These are phyloP conservation scores for Eilema sororculum DNA, from an alignment of 2,888 invertebrate genomes.

Conservation along the genomic window DNA sequence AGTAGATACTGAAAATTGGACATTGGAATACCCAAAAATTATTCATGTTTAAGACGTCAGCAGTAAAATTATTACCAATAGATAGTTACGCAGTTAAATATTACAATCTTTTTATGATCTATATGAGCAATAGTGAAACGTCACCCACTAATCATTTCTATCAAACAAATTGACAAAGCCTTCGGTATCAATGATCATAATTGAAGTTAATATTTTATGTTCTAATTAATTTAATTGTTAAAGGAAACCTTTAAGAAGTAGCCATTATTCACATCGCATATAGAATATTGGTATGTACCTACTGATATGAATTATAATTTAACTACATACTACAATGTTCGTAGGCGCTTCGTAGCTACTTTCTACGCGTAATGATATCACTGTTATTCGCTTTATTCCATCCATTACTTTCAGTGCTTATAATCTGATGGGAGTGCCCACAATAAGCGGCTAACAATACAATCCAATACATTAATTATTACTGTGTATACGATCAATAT, in stretches of 20 bases:
- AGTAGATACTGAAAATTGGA: background rate
- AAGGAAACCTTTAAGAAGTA: slow-evolving; percentile 37
- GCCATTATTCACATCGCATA: background rate
- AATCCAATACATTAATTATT: slow-evolving; percentile 50
- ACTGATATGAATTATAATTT: background rate
- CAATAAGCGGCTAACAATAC: slow-evolving; percentile 36
- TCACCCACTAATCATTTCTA: slow-evolving; percentile 26
- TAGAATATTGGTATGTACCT: background rate
- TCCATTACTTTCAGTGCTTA: slow-evolving; percentile 20
- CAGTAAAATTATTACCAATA: background rate
- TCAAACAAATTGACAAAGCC: slow-evolving; percentile 49
- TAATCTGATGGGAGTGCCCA: slow-evolving; percentile 29
- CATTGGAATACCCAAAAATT: background rate
- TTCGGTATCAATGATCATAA: slow-evolving; percentile 51
- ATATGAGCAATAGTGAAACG: slow-evolving; percentile 28
- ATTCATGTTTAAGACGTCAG: background rate
- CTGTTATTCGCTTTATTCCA: slow-evolving; percentile 30
- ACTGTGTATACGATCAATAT: slow-evolving; percentile 70
- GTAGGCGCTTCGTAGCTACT: background rate
- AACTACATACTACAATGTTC: background rate
- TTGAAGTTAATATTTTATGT: slow-evolving; percentile 50
- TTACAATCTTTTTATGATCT: slow-evolving; percentile 12
- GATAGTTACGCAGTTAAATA: slow-evolving; percentile 5
- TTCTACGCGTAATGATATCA: slow-evolving; percentile 31
- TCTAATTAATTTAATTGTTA: slow-evolving; percentile 44